A percentile compares a stretch with the other conserved stretches of the same genome.
These are phyloP conservation scores for Lamproptera curius DNA, from an alignment of 2,888 invertebrate genomes.

Conservation along the genomic window DNA sequence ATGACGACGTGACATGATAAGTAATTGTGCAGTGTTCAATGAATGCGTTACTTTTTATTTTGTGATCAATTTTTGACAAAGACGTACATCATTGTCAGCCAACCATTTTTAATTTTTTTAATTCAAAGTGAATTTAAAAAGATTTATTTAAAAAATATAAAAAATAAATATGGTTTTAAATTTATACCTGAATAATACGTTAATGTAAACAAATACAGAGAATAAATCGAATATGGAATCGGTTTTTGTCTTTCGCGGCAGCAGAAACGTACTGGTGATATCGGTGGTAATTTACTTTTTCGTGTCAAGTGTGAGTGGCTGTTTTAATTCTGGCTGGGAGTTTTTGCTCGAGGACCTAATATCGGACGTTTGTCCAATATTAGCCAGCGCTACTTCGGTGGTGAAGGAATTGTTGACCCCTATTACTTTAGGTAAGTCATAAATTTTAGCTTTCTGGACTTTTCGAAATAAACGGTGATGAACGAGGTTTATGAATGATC, in stretches of 20 bases:
- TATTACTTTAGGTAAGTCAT: conserved; percentile 26
- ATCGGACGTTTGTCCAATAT: conserved; percentile 49
- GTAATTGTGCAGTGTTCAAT: conserved; percentile 26
- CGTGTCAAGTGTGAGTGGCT: conserved; percentile 39
- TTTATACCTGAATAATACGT: neutral
- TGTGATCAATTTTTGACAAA: conserved; percentile 20
- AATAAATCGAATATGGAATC: conserved; percentile 9
- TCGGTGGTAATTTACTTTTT: conserved; percentile 36
- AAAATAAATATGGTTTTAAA: conserved; percentile 22
- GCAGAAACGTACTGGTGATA: conserved; percentile 33
- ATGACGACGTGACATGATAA: conserved; percentile 54
- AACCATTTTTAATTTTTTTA: too few species aligned
- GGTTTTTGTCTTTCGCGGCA: conserved; percentile 26
- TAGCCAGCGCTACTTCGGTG: conserved; percentile 42
- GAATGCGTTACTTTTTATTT: conserved; percentile 21
- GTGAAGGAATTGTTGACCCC: conserved; percentile 48
- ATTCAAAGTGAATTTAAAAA: too few species aligned
- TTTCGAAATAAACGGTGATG: too few species aligned
- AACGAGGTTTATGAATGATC: too few species aligned
- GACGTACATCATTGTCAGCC: conserved; percentile 14
- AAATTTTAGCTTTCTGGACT: too few species aligned
- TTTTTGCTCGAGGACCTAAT: conserved; percentile 51
- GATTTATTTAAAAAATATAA: too few species aligned
- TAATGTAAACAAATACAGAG: too few species aligned
- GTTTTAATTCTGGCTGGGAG: conserved; percentile 54